Evolutionary conservation across 2,113 vertebrate species (phyloP).

Genomic region (Pollimyrus isidori): DNA sequence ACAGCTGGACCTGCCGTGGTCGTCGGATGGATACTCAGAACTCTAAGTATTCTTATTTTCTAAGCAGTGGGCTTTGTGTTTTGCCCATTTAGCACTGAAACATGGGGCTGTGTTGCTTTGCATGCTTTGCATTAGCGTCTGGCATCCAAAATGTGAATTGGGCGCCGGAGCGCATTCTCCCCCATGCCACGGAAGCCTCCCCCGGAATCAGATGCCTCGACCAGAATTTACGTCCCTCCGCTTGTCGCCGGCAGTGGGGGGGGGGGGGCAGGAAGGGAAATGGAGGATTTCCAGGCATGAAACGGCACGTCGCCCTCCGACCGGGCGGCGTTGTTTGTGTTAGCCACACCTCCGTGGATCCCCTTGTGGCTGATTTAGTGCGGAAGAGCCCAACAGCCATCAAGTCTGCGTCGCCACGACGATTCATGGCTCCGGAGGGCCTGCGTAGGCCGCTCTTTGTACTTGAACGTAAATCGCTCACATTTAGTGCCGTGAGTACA

Average conservation of each 20-base stretch:
- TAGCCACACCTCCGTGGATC: neutral
- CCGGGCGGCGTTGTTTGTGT: neutral
- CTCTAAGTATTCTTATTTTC: too few relatives aligned
- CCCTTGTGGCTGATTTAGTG: constrained; percentile 10
- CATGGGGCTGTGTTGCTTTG: neutral
- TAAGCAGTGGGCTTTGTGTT: too few relatives aligned
- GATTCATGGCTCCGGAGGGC: neutral
- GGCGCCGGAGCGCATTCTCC: neutral
- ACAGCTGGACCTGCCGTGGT: neutral
- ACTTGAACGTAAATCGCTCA: constrained; percentile 12
- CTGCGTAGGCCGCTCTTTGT: neutral
- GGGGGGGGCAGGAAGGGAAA: neutral
- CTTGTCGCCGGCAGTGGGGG: neutral
- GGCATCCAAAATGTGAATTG: neutral
- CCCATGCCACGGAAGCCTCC: neutral
- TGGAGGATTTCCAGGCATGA: constrained; percentile 5
- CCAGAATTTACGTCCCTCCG: neutral
- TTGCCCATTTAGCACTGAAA: neutral
- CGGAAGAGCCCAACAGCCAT: neutral
- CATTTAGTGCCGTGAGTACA: neutral
- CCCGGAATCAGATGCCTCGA: neutral
- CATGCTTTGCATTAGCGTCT: neutral
- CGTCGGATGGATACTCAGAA: neutral
- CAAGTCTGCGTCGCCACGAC: neutral
- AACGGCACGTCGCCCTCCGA: neutral